phyloP scores from a whole-genome alignment of 2,888 invertebrate species.

The Drepanosiphum platanoidis region DNA sequence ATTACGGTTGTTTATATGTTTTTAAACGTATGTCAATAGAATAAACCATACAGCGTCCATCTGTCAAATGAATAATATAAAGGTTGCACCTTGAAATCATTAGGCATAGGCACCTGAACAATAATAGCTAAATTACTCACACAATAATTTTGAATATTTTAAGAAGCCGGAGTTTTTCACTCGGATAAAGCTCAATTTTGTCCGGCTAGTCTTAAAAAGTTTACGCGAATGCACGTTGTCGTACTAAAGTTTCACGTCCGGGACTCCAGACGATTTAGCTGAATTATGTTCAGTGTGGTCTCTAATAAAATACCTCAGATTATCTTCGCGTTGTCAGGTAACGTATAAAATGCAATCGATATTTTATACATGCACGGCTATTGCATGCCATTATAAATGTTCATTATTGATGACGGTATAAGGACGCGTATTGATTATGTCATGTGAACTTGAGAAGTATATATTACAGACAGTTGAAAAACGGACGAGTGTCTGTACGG shows the following conservation, averaged over 20 bases:
- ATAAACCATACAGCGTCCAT: slow-evolving; percentile 8
- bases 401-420: background rate
- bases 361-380: background rate
- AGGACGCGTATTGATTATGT: background rate
- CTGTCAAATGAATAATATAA: slow-evolving; percentile 20
- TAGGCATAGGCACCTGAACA: slow-evolving; percentile 47
- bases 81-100: slow-evolving; percentile 54
- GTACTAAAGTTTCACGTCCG: background rate
- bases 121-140: slow-evolving; percentile 41
- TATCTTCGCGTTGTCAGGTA: slow-evolving; percentile 41
- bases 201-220: slow-evolving; percentile 5
- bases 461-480: background rate
- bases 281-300: slow-evolving; percentile 36
- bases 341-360: background rate
- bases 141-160: slow-evolving; percentile 33
- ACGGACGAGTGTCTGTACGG: background rate
- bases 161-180: background rate
- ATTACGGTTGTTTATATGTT: slow-evolving; percentile 12
- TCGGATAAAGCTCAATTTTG: slow-evolving; percentile 29
- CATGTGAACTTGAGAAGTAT: background rate
- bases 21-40: slow-evolving; percentile 40
- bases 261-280: background rate
- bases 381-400: background rate
- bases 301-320: slow-evolving; percentile 26
- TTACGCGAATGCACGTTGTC: background rate